Conservation (phyloP, 2,797 vertebrate species). For the Stomatorhinus walkeri region DNA sequence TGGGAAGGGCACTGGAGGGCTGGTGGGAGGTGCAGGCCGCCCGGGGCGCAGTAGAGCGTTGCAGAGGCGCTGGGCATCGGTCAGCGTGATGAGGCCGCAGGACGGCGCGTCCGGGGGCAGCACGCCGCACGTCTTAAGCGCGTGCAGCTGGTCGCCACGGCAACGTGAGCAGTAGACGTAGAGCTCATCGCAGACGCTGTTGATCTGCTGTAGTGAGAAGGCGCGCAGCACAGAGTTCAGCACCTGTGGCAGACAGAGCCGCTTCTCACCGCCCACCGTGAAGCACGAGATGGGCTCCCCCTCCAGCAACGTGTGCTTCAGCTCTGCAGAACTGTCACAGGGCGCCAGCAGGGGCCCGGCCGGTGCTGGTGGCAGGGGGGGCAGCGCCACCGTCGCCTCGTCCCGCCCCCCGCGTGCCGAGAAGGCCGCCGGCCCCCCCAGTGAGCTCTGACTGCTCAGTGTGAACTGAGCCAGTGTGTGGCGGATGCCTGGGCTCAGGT, state of each 20-base stretch:
- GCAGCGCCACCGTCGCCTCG: not conserved
- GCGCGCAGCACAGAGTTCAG: conserved; percentile 93
- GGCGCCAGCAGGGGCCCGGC: conserved; percentile 88
- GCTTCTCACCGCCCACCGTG: conserved; percentile 92
- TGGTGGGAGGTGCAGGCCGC: conserved; percentile 52
- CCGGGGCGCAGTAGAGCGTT: conserved; percentile 87
- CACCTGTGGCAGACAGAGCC: conserved; percentile 92
- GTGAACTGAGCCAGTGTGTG: conserved; percentile 96
- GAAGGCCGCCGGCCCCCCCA: conserved; percentile 94
- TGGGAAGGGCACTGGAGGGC: conserved; percentile 62
- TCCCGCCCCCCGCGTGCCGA: conserved; percentile 85
- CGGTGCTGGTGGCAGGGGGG: conserved; percentile 71
- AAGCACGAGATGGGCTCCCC: conserved; percentile 93
- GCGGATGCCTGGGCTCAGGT: conserved; percentile 90
- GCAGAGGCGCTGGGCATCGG: conserved; percentile 93
- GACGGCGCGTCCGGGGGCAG: conserved; percentile 92
- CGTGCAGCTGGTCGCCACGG: conserved; percentile 91
- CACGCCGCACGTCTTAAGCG: conserved; percentile 91
- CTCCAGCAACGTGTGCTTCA: conserved; percentile 87
- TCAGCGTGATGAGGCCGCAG: conserved; percentile 90
- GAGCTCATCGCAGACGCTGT: conserved; percentile 89
- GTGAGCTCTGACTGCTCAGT: conserved; percentile 92
- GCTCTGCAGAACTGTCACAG: conserved; percentile 88
- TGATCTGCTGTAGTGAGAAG: conserved; percentile 94
- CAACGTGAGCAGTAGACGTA: conserved; percentile 96